phyloP scores from a whole-genome alignment of 2,797 vertebrate genomes.

The Channa striata region DNA sequence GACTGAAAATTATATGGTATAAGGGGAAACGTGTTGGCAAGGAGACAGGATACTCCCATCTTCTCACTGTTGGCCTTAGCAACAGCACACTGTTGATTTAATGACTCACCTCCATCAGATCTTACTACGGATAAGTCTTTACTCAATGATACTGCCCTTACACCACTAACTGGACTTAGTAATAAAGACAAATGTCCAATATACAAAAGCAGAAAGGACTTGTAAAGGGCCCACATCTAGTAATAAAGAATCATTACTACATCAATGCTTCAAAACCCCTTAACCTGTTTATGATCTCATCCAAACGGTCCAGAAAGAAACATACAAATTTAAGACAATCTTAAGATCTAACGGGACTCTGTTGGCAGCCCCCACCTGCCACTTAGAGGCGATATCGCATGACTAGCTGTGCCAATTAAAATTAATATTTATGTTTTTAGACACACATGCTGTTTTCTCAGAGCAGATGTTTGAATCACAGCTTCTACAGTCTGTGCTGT shows the following conservation, averaged over 20 bases:
- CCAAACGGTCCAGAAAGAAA: background rate
- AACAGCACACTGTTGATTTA: constrained; percentile 74
- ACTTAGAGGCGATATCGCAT: constrained; percentile 11
- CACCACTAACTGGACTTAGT: constrained; percentile 5
- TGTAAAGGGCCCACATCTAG: background rate
- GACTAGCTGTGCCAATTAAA: constrained; percentile 19
- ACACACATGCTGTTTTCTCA: constrained; percentile 50
- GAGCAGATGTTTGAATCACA: constrained; percentile 68
- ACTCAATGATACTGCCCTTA: constrained; percentile 46
- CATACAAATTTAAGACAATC: constrained; percentile 17
- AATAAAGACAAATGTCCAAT: background rate
- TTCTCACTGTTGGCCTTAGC: constrained; percentile 61
- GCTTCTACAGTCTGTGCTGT: constrained; percentile 47
- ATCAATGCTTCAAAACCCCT: background rate
- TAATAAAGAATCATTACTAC: background rate
- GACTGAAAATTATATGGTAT: constrained; percentile 18
- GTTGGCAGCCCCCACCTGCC: constrained; percentile 4
- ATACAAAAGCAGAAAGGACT: background rate
- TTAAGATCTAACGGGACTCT: constrained; percentile 28
- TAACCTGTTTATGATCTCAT: background rate
- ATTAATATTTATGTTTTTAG: constrained; percentile 43
- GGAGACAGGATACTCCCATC: constrained; percentile 51
- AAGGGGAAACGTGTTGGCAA: constrained; percentile 41
- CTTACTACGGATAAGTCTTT: constrained; percentile 42
- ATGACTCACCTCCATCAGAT: constrained; percentile 64